Conservation (phyloP, 2,888 invertebrate genomes). For the Philopedon plagiatum region DNA sequence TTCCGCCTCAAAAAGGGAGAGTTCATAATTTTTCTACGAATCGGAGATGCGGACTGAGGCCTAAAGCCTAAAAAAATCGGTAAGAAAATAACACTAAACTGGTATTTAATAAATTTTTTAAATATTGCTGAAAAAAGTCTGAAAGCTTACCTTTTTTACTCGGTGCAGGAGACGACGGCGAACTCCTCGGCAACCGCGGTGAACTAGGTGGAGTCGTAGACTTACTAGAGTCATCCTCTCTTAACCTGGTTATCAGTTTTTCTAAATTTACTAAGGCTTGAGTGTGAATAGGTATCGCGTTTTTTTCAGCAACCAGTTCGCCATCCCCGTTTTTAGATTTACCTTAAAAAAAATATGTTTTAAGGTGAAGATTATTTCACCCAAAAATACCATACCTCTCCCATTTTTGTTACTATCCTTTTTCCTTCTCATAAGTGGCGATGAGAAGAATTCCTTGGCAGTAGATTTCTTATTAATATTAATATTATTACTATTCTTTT, state of each 20-base stretch:
- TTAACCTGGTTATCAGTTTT: constrained; percentile 72
- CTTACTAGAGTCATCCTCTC: constrained; percentile 70
- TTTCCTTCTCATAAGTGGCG: constrained; percentile 67
- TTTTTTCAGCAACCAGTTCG: constrained; percentile 53
- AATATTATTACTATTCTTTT: constrained; percentile 38
- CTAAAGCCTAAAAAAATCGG: constrained; percentile 70
- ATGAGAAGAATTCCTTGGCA: constrained; percentile 67
- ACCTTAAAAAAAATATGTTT: constrained; percentile 7
- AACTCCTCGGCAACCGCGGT: constrained; percentile 80
- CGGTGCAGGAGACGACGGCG: constrained; percentile 82
- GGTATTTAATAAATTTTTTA: too few relatives aligned
- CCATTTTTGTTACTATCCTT: constrained; percentile 58
- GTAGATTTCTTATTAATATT: constrained; percentile 26
- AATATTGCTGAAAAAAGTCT: too few relatives aligned
- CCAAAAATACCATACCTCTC: constrained; percentile 23
- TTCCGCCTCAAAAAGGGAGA: constrained; percentile 86
- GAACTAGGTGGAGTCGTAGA: constrained; percentile 69
- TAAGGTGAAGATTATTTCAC: neutral
- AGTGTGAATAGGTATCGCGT: constrained; percentile 65
- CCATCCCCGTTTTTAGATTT: constrained; percentile 51
- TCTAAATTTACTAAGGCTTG: constrained; percentile 74
- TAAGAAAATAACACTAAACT: neutral
- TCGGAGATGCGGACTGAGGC: constrained; percentile 86
- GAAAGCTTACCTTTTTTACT: constrained; percentile 73
- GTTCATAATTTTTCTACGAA: constrained; percentile 84